phyloP scores from a whole-genome alignment of 2,113 vertebrate genomes.

The Verasper variegatus region DNA sequence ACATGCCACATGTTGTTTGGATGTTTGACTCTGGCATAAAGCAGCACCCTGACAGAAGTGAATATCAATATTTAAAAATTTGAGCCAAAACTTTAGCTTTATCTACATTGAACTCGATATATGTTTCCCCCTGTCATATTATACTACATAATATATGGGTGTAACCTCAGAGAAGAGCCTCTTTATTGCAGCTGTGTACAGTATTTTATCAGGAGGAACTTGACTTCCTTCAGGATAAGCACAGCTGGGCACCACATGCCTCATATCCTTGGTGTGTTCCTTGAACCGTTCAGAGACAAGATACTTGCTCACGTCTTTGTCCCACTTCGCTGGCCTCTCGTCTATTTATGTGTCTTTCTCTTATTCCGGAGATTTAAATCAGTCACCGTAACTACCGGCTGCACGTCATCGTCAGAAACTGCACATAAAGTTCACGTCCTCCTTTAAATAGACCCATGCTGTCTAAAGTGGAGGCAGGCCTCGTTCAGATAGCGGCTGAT shows the following conservation, averaged over 20 bases:
- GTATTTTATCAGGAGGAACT: conserved; percentile 31
- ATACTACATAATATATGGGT: conserved; percentile 11
- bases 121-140: conserved; percentile 12
- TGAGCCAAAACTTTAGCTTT: not conserved
- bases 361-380: conserved; percentile 55
- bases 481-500: conserved; percentile 50
- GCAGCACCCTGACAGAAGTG: not conserved
- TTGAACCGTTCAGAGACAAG: conserved; percentile 44
- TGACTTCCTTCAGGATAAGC: conserved; percentile 37
- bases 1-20: conserved; percentile 52
- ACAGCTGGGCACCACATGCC: conserved; percentile 78
- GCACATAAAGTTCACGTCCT: conserved; percentile 45
- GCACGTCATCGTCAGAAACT: conserved; percentile 48
- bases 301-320: conserved; percentile 42
- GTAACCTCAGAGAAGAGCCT: conserved; percentile 17
- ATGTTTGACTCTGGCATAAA: conserved; percentile 45
- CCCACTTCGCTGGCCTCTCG: conserved; percentile 38
- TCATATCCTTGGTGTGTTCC: conserved; percentile 38
- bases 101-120: not conserved
- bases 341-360: conserved; percentile 52
- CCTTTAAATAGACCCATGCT: conserved; percentile 53
- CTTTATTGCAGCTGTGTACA: conserved; percentile 38
- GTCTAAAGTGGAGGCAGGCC: conserved; percentile 67
- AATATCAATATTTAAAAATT: conserved; percentile 1
- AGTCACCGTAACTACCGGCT: conserved; percentile 34